Evolutionary conservation across 2,888 invertebrate genomes (phyloP).

Genomic region (Drosophila anomalata): DNA sequence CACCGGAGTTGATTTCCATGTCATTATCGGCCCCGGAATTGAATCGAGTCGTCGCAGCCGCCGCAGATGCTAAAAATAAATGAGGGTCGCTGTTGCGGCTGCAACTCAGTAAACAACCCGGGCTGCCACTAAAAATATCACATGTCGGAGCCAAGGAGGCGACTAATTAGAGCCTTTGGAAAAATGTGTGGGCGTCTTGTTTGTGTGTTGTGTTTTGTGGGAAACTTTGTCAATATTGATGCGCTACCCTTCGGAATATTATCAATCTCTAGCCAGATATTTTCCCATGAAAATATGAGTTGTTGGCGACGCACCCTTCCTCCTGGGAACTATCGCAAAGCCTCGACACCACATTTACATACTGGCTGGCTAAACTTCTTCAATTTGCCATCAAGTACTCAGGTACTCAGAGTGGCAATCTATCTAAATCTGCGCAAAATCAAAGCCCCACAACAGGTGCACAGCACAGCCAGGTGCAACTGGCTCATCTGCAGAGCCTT

Average conservation of each 20-base stretch:
- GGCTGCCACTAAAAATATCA: slow-evolving; percentile 66
- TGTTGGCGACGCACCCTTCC: neutral
- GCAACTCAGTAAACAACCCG: slow-evolving; percentile 56
- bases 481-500: slow-evolving; percentile 2
- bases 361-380: slow-evolving; percentile 9
- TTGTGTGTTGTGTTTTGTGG: slow-evolving; percentile 1
- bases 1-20: slow-evolving; percentile 75
- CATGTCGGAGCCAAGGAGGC: slow-evolving; percentile 51
- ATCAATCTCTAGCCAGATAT: slow-evolving; percentile 4
- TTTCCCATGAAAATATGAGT: slow-evolving; percentile 33
- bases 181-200: slow-evolving; percentile 5
- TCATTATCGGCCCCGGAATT: slow-evolving; percentile 57
- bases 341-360: slow-evolving; percentile 9
- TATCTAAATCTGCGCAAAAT: slow-evolving; percentile 37
- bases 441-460: slow-evolving; percentile 46
- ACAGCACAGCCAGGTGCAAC: neutral
- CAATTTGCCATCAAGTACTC: slow-evolving; percentile 17
- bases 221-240: slow-evolving; percentile 19
- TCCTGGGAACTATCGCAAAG: slow-evolving; percentile 4
- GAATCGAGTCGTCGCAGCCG: slow-evolving; percentile 46
- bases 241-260: slow-evolving; percentile 15
- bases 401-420: slow-evolving; percentile 14
- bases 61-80: slow-evolving; percentile 64
- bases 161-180: slow-evolving; percentile 25
- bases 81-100: slow-evolving; percentile 8